phyloP scores from a whole-genome alignment of 2,797 vertebrate species.

The Leptodactylus fallax region DNA sequence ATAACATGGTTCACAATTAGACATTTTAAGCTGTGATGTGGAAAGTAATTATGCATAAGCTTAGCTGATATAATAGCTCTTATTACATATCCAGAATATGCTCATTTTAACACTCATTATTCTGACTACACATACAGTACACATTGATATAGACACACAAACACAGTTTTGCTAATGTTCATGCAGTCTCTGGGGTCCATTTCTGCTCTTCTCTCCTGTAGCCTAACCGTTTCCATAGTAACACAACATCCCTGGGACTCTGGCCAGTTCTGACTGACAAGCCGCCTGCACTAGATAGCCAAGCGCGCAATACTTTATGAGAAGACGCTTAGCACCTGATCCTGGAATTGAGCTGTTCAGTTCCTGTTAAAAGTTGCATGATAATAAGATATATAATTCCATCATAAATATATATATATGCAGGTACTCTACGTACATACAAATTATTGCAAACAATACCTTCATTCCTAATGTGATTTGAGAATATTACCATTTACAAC shows the following conservation, averaged over 20 bases:
- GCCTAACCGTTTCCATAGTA: conserved; percentile 55
- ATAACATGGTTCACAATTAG: background rate
- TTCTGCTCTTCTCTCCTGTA: conserved; percentile 48
- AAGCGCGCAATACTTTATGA: conserved; percentile 11
- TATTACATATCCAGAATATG: background rate
- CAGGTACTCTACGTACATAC: no score
- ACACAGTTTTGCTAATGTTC: conserved; percentile 42
- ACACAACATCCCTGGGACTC: conserved; percentile 61
- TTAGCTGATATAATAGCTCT: background rate
- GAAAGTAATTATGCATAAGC: background rate
- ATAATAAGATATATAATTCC: background rate
- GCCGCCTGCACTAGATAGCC: conserved; percentile 34
- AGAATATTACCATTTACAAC: no score
- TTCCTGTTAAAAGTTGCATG: background rate
- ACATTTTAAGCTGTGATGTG: background rate
- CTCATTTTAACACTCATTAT: background rate
- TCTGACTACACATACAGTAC: background rate
- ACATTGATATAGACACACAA: conserved; percentile 19
- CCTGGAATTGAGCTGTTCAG: background rate
- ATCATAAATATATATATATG: no score
- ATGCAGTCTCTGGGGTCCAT: conserved; percentile 52
- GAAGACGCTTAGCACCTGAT: background rate
- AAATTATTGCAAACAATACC: no score
- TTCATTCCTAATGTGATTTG: no score
- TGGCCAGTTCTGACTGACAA: conserved; percentile 62